Evolutionary conservation across 2,113 vertebrate genomes (phyloP).

Genomic region (Cercocebus atys): DNA sequence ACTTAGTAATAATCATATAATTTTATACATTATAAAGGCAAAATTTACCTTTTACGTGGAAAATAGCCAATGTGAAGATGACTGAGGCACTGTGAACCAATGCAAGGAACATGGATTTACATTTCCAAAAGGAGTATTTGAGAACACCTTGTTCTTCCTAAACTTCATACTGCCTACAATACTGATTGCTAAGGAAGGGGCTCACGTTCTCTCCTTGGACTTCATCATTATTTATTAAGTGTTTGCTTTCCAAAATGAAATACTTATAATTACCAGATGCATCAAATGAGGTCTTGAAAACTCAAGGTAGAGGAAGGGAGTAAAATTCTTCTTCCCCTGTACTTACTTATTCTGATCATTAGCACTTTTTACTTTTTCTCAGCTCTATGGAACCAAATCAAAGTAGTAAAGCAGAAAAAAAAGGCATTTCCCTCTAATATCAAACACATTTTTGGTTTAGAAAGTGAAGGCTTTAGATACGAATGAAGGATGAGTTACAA

Average conservation of each 20-base stretch:
- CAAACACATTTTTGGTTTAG: background rate
- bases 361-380: background rate
- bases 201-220: constrained; percentile 41
- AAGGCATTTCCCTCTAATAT: background rate
- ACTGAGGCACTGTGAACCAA: background rate
- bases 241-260: constrained; percentile 28
- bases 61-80: constrained; percentile 19
- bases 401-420: constrained; percentile 14
- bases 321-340: background rate
- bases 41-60: constrained; percentile 19
- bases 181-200: constrained; percentile 32
- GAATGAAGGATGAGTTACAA: constrained; percentile 4
- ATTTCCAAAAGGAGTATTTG: background rate
- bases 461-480: background rate
- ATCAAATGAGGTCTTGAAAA: constrained; percentile 7
- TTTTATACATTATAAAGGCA: background rate
- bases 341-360: background rate
- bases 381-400: constrained; percentile 25
- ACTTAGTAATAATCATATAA: constrained; percentile 41
- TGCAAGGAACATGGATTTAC: background rate
- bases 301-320: background rate
- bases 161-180: background rate
- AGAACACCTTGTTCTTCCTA: background rate
- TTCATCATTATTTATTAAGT: constrained; percentile 57
- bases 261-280: background rate